Evolutionary conservation across 2,113 vertebrate genomes (phyloP).

Genomic region (Agapornis roseicollis): DNA sequence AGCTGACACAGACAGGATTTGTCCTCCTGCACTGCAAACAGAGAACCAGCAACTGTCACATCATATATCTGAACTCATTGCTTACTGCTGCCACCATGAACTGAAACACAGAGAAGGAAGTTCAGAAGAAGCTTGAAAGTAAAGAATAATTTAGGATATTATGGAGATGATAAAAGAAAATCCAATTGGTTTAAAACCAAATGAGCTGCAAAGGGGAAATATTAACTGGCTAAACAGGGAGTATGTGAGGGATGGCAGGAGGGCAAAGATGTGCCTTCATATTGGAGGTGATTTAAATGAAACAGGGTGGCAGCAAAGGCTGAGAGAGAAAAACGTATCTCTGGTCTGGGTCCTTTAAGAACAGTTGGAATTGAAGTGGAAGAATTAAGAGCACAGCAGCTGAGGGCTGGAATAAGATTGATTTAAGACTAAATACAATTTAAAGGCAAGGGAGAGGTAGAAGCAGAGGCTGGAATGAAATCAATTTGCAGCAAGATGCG

Average conservation of each 20-base stretch:
- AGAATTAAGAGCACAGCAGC: background rate
- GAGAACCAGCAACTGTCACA: background rate
- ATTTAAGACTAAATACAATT: slow-evolving; percentile 56
- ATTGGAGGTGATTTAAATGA: background rate
- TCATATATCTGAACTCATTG: background rate
- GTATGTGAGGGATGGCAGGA: background rate
- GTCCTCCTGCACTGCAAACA: background rate
- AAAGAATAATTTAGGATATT: background rate
- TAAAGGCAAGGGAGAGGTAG: slow-evolving; percentile 47
- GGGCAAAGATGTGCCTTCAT: background rate
- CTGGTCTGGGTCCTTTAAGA: background rate
- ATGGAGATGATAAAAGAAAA: background rate
- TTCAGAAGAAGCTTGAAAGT: background rate
- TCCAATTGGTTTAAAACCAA: background rate
- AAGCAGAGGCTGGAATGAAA: slow-evolving; percentile 34
- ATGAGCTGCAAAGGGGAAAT: background rate
- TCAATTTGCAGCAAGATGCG: slow-evolving; percentile 28
- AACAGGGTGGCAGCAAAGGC: background rate
- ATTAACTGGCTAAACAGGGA: background rate
- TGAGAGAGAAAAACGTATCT: background rate
- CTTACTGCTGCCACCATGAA: background rate
- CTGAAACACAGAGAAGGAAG: background rate
- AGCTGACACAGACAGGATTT: background rate
- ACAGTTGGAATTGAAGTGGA: background rate
- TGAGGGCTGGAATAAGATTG: background rate